Conservation (phyloP, 2,888 invertebrate species). For the Mellilla xanthometata region DNA sequence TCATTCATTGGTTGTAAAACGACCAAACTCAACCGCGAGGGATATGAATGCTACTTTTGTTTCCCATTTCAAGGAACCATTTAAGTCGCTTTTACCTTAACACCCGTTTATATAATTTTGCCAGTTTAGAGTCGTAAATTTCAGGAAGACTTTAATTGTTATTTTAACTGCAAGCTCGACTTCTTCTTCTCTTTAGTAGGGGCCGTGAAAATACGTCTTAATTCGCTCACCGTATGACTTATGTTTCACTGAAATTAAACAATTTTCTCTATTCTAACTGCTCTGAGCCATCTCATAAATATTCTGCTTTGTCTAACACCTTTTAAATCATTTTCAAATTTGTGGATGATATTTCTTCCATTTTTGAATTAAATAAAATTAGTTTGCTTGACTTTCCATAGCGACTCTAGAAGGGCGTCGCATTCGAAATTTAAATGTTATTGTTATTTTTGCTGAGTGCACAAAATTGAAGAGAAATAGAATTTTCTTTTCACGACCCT, state of each 20-base stretch:
- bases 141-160: constrained; percentile 80
- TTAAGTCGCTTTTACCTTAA: constrained; percentile 63
- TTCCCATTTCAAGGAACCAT: constrained; percentile 68
- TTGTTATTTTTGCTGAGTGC: constrained; percentile 79
- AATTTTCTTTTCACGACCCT: constrained; percentile 67
- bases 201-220: constrained; percentile 78
- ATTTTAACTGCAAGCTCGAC: constrained; percentile 81
- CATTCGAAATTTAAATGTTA: constrained; percentile 76
- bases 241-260: constrained; percentile 68
- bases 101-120: constrained; percentile 76
- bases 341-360: constrained; percentile 17
- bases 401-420: constrained; percentile 54
- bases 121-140: constrained; percentile 81
- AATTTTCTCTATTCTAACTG: constrained; percentile 43
- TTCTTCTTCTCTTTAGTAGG: constrained; percentile 61
- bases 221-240: constrained; percentile 77
- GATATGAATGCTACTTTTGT: constrained; percentile 75
- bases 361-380: constrained; percentile 16
- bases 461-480: constrained; percentile 79
- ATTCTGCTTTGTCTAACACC: constrained; percentile 45
- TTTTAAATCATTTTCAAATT: constrained; percentile 37
- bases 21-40: constrained; percentile 57
- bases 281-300: constrained; percentile 45
- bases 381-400: constrained; percentile 23
- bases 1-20: constrained; percentile 56